phyloP scores from a whole-genome alignment of 2,888 invertebrate genomes.

The Petrolisthes cinctipes region DNA sequence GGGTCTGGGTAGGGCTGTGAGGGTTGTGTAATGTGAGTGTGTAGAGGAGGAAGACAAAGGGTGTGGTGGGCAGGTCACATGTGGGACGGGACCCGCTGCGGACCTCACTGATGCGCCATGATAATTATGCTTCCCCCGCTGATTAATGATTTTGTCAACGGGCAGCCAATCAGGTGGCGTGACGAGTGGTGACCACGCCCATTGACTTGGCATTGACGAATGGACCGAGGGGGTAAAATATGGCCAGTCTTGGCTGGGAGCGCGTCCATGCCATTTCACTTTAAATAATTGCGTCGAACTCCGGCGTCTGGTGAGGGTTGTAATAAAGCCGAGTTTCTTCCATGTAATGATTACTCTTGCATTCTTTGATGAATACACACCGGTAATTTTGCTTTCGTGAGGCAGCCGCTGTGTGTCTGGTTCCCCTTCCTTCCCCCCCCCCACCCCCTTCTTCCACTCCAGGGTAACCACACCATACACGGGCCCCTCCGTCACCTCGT shows the following conservation, averaged over 20 bases:
- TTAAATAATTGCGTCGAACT: slow-evolving; percentile 62
- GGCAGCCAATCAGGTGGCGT: slow-evolving; percentile 61
- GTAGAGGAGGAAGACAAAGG: slow-evolving; percentile 37
- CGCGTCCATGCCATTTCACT: slow-evolving; percentile 59
- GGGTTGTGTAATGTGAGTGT: slow-evolving; percentile 41
- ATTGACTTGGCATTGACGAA: slow-evolving; percentile 62
- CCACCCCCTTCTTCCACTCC: not conserved
- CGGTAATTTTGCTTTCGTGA: slow-evolving; percentile 51
- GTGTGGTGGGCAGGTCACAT: slow-evolving; percentile 47
- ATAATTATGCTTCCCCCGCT: slow-evolving; percentile 59
- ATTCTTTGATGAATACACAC: slow-evolving; percentile 61
- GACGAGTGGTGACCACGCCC: slow-evolving; percentile 63
- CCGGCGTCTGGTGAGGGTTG: slow-evolving; percentile 56
- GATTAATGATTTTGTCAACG: slow-evolving; percentile 63
- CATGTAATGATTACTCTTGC: slow-evolving; percentile 62
- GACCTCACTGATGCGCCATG: slow-evolving; percentile 59
- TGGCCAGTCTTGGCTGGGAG: slow-evolving; percentile 60
- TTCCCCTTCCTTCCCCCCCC: not conserved
- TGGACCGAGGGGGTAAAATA: slow-evolving; percentile 61
- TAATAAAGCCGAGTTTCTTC: slow-evolving; percentile 58
- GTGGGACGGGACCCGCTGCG: slow-evolving; percentile 42
- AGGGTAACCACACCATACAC: slow-evolving; percentile 9
- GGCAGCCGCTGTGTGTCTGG: slow-evolving; percentile 8
- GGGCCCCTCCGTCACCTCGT: slow-evolving; percentile 1
- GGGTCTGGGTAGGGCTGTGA: not conserved